These are phyloP conservation scores for Camponotus vicinus DNA, from an alignment of 1,140 invertebrate genomes.

Conservation along the genomic window DNA sequence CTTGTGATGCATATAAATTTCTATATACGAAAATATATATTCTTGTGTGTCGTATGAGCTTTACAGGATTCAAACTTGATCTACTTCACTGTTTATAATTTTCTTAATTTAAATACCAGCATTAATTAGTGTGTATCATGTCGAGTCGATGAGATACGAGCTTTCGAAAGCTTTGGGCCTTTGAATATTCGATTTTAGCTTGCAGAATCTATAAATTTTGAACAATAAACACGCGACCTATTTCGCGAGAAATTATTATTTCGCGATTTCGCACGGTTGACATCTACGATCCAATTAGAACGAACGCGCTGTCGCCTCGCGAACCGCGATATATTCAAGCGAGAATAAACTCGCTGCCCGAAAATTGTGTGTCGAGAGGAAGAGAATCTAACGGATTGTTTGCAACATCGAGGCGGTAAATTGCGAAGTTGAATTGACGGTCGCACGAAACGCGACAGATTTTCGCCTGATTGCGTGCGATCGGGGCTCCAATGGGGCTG, in stretches of 20 bases:
- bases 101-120: neutral
- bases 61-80: too few species aligned
- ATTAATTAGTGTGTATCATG: too few species aligned
- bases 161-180: neutral
- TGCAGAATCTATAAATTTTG: neutral
- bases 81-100: neutral
- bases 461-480: conserved; percentile 16
- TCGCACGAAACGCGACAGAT: neutral
- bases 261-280: neutral
- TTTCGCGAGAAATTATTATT: conserved; percentile 11
- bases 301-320: neutral
- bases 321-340: neutral
- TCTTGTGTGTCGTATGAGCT: too few species aligned
- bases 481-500: neutral
- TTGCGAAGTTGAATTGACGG: neutral
- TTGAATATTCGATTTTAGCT: neutral
- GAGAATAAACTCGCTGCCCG: neutral
- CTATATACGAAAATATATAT: neutral
- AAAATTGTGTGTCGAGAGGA: neutral
- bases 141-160: neutral
- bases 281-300: conserved; percentile 11
- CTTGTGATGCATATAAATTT: neutral
- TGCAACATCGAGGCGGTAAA: conserved; percentile 12
- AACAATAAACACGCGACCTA: neutral
- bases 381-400: conserved; percentile 20